Conservation (phyloP, 2,888 invertebrate species). For the Lycophotia porphyrea region DNA sequence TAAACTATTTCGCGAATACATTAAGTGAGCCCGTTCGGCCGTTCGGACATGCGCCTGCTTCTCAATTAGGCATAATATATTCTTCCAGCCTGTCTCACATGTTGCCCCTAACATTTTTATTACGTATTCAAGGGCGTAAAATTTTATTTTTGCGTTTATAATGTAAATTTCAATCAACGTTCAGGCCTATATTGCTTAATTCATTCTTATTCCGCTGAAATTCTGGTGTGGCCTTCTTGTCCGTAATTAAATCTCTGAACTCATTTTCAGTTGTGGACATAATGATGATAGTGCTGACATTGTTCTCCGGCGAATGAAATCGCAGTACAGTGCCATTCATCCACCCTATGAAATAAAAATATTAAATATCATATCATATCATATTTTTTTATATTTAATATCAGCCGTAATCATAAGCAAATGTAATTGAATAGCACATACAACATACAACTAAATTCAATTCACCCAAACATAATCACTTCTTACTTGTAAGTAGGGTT, state of each 20-base stretch:
- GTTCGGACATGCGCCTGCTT: slow-evolving; percentile 44
- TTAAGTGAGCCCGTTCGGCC: slow-evolving; percentile 63
- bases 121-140: slow-evolving; percentile 1
- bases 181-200: not conserved
- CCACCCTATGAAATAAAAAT: not conserved
- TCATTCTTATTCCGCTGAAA: not conserved
- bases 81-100: slow-evolving; percentile 41
- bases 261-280: not conserved
- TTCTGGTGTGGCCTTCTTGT: not conserved
- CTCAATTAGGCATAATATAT: slow-evolving; percentile 57
- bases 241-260: not conserved
- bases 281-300: not conserved
- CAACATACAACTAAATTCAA: not conserved
- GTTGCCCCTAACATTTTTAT: slow-evolving; percentile 12
- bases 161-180: not conserved
- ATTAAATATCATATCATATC: no score
- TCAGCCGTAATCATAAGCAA: not conserved
- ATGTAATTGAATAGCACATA: not conserved
- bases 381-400: no score
- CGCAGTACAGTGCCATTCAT: not conserved
- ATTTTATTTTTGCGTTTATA: not conserved
- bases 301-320: not conserved
- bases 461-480: slow-evolving; percentile 4
- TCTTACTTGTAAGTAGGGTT: slow-evolving; percentile 2
- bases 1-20: slow-evolving; percentile 80